Percentiles rank a stretch among this genome's conserved stretches.
Evolutionary conservation across 2,113 vertebrate species (phyloP).

Genomic region (Taurulus bubalis): DNA sequence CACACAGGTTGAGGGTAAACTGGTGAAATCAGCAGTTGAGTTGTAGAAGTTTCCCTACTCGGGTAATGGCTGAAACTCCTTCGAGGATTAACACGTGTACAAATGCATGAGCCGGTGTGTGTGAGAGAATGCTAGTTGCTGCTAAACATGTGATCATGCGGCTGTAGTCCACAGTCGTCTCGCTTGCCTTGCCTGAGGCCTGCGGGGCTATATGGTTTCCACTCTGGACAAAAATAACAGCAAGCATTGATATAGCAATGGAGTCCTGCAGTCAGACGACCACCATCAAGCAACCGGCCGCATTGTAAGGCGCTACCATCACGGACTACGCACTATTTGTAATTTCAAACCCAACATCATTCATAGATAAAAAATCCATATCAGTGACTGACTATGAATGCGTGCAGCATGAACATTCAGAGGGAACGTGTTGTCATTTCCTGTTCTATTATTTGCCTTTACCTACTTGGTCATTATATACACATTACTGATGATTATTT

Average conservation of each 20-base stretch:
- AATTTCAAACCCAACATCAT: not conserved
- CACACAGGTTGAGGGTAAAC: not conserved
- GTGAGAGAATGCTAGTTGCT: conserved; percentile 20
- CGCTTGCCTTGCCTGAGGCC: conserved; percentile 42
- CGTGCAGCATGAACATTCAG: not conserved
- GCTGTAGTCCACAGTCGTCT: conserved; percentile 36
- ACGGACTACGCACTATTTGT: not conserved
- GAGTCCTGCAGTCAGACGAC: conserved; percentile 33
- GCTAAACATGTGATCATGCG: conserved; percentile 38
- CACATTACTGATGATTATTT: not conserved
- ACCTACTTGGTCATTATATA: not conserved
- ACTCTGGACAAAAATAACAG: conserved; percentile 80
- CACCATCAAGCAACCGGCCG: conserved; percentile 27
- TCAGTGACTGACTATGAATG: not conserved
- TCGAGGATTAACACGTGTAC: not conserved
- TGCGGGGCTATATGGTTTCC: conserved; percentile 80
- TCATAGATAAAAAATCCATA: not conserved
- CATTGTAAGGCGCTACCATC: conserved; percentile 11
- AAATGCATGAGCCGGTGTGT: conserved; percentile 32
- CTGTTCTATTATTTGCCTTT: not conserved
- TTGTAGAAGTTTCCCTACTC: not conserved
- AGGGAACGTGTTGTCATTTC: not conserved
- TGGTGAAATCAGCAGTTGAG: not conserved
- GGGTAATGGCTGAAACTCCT: not conserved
- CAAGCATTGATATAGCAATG: conserved; percentile 71